Percentiles rank a stretch among this genome's conserved stretches.
Evolutionary conservation across 1,140 invertebrate species (phyloP).

Genomic region (Ganaspis sp.): DNA sequence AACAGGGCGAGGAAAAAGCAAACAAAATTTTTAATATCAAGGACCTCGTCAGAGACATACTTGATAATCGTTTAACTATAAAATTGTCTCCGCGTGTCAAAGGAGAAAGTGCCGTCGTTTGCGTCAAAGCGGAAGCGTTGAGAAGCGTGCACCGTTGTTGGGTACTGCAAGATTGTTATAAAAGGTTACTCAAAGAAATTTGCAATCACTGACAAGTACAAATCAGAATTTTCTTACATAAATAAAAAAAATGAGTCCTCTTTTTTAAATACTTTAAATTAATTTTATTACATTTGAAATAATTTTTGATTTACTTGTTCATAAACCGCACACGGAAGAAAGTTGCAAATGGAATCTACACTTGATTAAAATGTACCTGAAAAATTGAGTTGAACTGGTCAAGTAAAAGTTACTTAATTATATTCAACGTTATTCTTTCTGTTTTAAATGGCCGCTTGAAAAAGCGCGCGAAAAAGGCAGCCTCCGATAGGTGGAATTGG

Average conservation of each 20-base stretch:
- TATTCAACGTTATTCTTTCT: too few relatives aligned
- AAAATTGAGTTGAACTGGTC: too few relatives aligned
- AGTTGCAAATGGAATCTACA: too few relatives aligned
- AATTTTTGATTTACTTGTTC: too few relatives aligned
- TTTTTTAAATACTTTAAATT: background rate
- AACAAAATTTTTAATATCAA: background rate
- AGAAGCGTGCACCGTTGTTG: conserved; percentile 23
- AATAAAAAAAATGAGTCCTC: background rate
- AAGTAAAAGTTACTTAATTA: too few relatives aligned
- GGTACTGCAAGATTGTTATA: conserved; percentile 13
- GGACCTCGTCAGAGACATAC: background rate
- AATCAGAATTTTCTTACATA: background rate
- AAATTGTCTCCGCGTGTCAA: conserved; percentile 24
- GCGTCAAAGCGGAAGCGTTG: conserved; percentile 26
- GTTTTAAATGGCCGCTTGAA: too few relatives aligned
- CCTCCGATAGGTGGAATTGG: too few relatives aligned
- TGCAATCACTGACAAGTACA: conserved; percentile 17
- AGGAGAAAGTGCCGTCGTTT: conserved; percentile 21
- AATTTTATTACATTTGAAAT: too few relatives aligned
- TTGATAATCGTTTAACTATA: conserved; percentile 2
- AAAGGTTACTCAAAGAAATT: conserved; percentile 25
- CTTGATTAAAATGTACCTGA: too few relatives aligned
- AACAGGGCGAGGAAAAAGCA: background rate
- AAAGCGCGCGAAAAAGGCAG: too few relatives aligned
- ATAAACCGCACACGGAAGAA: too few relatives aligned